A percentile compares a stretch with the other conserved stretches of the same genome.
Conservation (phyloP, 2,888 invertebrate species). For the Dione juno region DNA sequence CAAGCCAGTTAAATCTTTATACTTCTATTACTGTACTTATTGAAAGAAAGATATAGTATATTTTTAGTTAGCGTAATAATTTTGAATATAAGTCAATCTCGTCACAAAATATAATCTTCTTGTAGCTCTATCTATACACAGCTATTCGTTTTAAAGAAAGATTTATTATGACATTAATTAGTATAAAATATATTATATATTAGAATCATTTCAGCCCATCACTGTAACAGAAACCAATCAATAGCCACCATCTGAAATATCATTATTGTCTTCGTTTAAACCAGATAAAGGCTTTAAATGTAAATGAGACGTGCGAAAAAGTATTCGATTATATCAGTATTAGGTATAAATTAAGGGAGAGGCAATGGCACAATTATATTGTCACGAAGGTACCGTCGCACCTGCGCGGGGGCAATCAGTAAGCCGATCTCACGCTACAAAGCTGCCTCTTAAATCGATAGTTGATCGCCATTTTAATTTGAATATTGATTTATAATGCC, state of each 20-base stretch:
- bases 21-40: neutral
- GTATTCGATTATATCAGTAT: constrained; percentile 79
- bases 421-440: constrained; percentile 61
- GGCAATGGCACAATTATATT: constrained; percentile 81
- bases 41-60: neutral
- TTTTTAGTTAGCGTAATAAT: no score
- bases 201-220: neutral
- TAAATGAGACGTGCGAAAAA: constrained; percentile 80
- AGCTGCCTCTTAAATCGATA: constrained; percentile 46
- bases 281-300: constrained; percentile 74
- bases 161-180: neutral
- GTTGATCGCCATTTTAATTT: constrained; percentile 41
- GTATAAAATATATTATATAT: neutral
- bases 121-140: neutral
- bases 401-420: constrained; percentile 56
- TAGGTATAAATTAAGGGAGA: constrained; percentile 80
- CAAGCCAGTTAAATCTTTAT: no score
- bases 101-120: neutral
- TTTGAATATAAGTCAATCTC: no score
- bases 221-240: constrained; percentile 53
- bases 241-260: constrained; percentile 60
- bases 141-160: neutral
- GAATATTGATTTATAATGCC: constrained; percentile 41
- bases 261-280: constrained; percentile 68
- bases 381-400: constrained; percentile 71